Conservation (phyloP, 2,797 vertebrate species). For the Bryconaethiops microstoma region DNA sequence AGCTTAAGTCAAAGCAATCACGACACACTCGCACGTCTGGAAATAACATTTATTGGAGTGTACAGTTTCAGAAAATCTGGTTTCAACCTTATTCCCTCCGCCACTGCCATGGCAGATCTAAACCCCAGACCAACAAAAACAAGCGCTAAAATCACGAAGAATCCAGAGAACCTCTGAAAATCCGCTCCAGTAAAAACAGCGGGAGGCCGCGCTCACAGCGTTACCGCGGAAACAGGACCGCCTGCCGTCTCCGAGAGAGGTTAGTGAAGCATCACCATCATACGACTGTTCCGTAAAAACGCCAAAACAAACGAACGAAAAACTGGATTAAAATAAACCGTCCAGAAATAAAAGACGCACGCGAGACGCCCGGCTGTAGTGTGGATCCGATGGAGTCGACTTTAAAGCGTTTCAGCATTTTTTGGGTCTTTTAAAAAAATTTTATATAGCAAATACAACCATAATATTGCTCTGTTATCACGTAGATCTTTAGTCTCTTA, state of each 20-base stretch:
- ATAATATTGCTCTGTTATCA: constrained; percentile 50
- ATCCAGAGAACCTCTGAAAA: no score
- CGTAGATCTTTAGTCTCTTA: no score
- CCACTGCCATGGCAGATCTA: constrained; percentile 64
- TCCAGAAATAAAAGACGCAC: no score
- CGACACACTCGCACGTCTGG: constrained; percentile 65
- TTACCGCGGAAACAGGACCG: constrained; percentile 1
- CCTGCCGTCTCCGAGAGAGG: background rate
- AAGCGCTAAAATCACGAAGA: constrained; percentile 16
- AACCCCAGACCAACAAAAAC: constrained; percentile 50
- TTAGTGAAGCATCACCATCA: constrained; percentile 50
- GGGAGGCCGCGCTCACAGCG: constrained; percentile 38
- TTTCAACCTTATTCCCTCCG: constrained; percentile 61
- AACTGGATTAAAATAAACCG: no score
- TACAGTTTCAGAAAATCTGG: constrained; percentile 71
- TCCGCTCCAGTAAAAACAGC: constrained; percentile 69
- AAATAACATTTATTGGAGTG: constrained; percentile 79
- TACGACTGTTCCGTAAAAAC: background rate
- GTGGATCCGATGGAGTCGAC: background rate
- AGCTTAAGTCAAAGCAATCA: constrained; percentile 24
- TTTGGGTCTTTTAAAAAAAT: constrained; percentile 65
- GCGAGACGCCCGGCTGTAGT: constrained; percentile 37
- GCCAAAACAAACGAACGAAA: background rate
- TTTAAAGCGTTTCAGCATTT: constrained; percentile 47
- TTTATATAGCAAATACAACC: no score